Base-by-base conservation (phyloP, 2,797 vertebrate species). In the Perodicticus potto region DNA sequence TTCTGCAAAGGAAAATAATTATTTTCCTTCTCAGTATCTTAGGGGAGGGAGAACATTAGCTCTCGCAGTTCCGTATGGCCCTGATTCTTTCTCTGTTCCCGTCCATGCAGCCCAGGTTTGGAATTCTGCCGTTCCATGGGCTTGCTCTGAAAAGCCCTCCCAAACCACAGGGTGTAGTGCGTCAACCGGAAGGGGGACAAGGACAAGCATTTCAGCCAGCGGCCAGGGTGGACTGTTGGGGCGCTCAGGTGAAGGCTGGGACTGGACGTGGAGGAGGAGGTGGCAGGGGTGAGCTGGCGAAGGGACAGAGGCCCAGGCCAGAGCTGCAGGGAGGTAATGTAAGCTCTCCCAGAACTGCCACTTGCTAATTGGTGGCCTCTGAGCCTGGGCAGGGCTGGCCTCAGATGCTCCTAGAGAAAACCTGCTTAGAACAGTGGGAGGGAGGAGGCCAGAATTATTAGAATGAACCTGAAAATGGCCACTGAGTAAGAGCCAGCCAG, bases 1-100 rank as follows among this genome's bases (percentile, higher is more conserved):
- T 82, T 96, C 93, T 93, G 86, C 59, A 95, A 97, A 97, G 37
- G 95, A 93, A 98, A 97, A 98, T 40, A 97, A 91, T 92, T 95
- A 27, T 96, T 96, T 97, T 91, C 90, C 86, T 93, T 97, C 93
- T 93, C 89, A 72, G 43, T 96, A 96, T 97, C 93, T 92, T 95
- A 95, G 85, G 96, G 86, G 72, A 92, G 92, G 93, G 97, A 95
- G 94, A 97, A 95, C 96, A 92, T 7, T 10, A 94, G 72, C 43
- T 9, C 0, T 1, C 9, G 95, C 78, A 19, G 95, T 0, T 81
- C 86, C 73, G 96, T 83, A 80, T 65, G 87, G 65, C 40, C 92
- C 55, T 82, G 0, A 3, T 77, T 87, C 94, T 72, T 89, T 96
- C 94, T 14, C 49, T 94, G 96, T 91, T 69, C 86, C 61, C 43